phyloP scores from a whole-genome alignment of 2,797 vertebrate species.

The Amblyraja radiata region DNA sequence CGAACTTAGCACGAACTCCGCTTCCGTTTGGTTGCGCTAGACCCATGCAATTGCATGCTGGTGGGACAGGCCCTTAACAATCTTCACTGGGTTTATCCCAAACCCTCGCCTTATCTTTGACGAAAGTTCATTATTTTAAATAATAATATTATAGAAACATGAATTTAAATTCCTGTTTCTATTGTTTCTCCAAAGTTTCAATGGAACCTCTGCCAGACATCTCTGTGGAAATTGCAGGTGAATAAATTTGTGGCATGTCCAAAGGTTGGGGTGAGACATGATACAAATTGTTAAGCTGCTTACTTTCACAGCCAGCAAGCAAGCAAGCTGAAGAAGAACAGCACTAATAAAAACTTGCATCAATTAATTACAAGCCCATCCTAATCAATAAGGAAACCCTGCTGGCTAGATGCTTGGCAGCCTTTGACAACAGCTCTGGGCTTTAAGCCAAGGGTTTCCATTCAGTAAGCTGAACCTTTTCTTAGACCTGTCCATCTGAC shows the following conservation, averaged over 20 bases:
- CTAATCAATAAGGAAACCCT: too few species aligned
- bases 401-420: neutral
- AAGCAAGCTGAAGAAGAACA: neutral
- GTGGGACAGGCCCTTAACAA: neutral
- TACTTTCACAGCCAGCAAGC: neutral
- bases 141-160: too few species aligned
- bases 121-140: too few species aligned
- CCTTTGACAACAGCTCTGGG: neutral
- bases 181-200: neutral
- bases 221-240: neutral
- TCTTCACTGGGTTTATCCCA: neutral
- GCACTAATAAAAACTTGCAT: neutral
- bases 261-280: neutral
- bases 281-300: neutral
- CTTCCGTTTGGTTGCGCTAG: too few species aligned
- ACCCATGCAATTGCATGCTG: too few species aligned
- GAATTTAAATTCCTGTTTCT: neutral
- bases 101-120: neutral
- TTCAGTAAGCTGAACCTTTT: neutral
- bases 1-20: too few species aligned
- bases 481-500: neutral
- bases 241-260: neutral
- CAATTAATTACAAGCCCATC: neutral
- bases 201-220: neutral
- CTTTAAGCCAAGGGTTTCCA: neutral